These are phyloP conservation scores for Cheilosia vulpina DNA, from an alignment of 2,888 invertebrate genomes.

Conservation along the genomic window DNA sequence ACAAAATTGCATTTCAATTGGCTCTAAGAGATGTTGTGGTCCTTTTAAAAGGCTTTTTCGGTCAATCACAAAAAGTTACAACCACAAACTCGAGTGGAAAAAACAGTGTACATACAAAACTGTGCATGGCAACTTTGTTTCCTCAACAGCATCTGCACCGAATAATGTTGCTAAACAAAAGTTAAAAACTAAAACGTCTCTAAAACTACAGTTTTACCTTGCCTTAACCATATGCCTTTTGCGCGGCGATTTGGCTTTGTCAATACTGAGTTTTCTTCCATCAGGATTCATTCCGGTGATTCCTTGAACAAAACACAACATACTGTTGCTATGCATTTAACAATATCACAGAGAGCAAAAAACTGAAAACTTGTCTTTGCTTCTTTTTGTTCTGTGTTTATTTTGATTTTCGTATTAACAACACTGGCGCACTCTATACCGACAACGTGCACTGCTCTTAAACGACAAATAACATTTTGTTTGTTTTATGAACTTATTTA, in stretches of 20 bases:
- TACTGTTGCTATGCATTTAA: constrained; percentile 73
- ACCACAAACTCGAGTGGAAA: too few relatives aligned
- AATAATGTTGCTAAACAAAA: too few relatives aligned
- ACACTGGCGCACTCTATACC: constrained; percentile 5
- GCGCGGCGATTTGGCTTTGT: constrained; percentile 48
- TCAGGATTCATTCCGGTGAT: constrained; percentile 75
- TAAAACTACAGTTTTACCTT: constrained; percentile 41
- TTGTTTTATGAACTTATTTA: constrained; percentile 28
- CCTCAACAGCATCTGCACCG: too few relatives aligned
- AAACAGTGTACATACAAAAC: too few relatives aligned
- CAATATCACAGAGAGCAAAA: constrained; percentile 20
- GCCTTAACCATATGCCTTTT: constrained; percentile 70
- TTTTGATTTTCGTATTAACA: background rate
- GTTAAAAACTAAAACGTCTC: background rate
- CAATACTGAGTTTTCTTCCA: constrained; percentile 66
- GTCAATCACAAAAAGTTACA: too few relatives aligned
- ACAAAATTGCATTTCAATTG: too few relatives aligned
- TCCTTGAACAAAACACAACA: constrained; percentile 77
- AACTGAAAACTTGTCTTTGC: background rate
- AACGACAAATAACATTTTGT: constrained; percentile 38
- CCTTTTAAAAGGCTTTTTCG: too few relatives aligned
- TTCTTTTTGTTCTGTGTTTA: background rate
- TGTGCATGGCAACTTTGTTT: too few relatives aligned
- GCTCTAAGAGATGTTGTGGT: too few relatives aligned
- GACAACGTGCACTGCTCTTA: constrained; percentile 33